A percentile compares a stretch with the other conserved stretches of the same genome.
These are phyloP conservation scores for Athalia rosae DNA, from an alignment of 2,888 invertebrate species.

Conservation along the genomic window DNA sequence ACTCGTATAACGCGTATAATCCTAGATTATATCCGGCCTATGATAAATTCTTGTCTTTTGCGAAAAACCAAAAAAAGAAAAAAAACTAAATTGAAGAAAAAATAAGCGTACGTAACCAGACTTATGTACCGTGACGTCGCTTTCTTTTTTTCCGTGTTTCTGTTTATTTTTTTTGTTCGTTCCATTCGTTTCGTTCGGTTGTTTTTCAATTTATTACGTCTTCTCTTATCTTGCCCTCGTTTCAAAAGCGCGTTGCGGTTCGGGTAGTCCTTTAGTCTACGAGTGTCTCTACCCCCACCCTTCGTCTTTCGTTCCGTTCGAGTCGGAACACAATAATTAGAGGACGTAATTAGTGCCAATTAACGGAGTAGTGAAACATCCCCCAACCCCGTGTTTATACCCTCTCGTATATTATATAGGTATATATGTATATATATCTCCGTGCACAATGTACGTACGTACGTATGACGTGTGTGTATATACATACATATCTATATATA, in stretches of 20 bases:
- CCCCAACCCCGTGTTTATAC: conserved; percentile 18
- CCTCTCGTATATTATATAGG: not conserved
- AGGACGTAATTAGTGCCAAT: conserved; percentile 67
- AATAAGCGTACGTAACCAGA: no score
- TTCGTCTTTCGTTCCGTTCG: conserved; percentile 51
- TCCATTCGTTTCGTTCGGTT: not conserved
- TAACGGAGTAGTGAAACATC: conserved; percentile 60
- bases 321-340: conserved; percentile 65
- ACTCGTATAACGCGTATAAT: no score
- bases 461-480: not conserved
- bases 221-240: not conserved
- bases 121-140: no score
- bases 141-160: not conserved
- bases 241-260: no score
- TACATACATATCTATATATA: not conserved
- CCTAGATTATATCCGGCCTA: no score
- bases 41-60: no score
- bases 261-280: no score
- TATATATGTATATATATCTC: not conserved
- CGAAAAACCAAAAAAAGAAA: no score
- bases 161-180: not conserved
- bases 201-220: not conserved
- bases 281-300: no score
- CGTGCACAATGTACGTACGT: not conserved
- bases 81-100: no score